phyloP scores from a whole-genome alignment of 2,797 vertebrate genomes.

The Pseudomugil gertrudae region DNA sequence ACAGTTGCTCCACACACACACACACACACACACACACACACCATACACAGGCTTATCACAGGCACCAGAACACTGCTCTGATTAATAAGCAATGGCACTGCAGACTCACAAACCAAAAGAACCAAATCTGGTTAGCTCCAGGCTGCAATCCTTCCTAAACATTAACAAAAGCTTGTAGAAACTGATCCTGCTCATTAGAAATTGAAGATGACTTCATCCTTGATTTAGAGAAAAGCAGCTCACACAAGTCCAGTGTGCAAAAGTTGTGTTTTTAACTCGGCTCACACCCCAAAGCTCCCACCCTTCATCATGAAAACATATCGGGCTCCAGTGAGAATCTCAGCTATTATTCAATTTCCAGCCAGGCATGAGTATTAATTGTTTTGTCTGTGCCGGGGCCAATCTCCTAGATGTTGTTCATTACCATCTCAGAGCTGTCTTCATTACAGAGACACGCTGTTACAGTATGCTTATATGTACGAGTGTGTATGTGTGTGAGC shows the following conservation, averaged over 20 bases:
- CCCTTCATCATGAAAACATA: constrained; percentile 40
- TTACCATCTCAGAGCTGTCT: constrained; percentile 63
- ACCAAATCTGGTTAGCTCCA: constrained; percentile 54
- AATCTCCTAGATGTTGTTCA: constrained; percentile 63
- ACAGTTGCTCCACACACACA: constrained; percentile 34
- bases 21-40: constrained; percentile 24
- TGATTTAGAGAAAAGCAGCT: constrained; percentile 29
- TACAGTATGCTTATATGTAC: constrained; percentile 27
- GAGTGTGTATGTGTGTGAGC: not conserved
- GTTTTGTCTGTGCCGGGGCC: constrained; percentile 61
- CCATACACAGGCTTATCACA: constrained; percentile 69
- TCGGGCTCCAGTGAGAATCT: constrained; percentile 29
- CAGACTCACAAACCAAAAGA: constrained; percentile 62
- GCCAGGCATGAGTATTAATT: constrained; percentile 69
- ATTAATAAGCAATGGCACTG: constrained; percentile 68
- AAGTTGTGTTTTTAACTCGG: constrained; percentile 32
- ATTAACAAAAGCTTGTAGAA: constrained; percentile 30
- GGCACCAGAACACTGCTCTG: constrained; percentile 68
- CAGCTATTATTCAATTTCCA: constrained; percentile 57
- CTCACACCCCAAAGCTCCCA: too few relatives aligned
- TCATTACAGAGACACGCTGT: constrained; percentile 59
- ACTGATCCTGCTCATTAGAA: constrained; percentile 34
- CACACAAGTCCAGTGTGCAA: constrained; percentile 14
- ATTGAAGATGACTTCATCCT: constrained; percentile 34
- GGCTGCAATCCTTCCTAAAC: constrained; percentile 33